phyloP scores from a whole-genome alignment of 2,113 vertebrate genomes.

The Gavia stellata region DNA sequence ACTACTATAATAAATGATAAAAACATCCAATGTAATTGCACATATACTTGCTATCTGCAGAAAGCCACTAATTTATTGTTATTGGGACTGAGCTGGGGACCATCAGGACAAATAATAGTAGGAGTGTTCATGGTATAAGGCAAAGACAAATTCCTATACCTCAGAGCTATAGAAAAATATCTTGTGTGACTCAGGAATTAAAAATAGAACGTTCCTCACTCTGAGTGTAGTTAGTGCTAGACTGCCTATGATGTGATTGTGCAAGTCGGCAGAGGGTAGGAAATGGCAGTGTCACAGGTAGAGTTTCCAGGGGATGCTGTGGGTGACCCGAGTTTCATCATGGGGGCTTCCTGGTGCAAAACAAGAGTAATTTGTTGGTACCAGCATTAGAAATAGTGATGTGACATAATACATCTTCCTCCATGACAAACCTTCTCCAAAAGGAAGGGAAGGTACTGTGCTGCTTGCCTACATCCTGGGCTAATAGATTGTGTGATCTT shows the following conservation, averaged over 20 bases:
- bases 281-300: neutral
- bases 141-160: neutral
- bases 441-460: neutral
- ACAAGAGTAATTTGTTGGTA: neutral
- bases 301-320: neutral
- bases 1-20: neutral
- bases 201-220: neutral
- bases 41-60: neutral
- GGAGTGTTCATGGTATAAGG: neutral
- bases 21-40: neutral
- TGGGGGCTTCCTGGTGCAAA: neutral
- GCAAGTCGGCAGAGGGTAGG: neutral
- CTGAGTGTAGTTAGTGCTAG: neutral
- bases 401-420: neutral
- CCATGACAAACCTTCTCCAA: neutral
- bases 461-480: neutral
- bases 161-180: neutral
- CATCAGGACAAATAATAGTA: neutral
- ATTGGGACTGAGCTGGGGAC: neutral
- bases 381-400: neutral
- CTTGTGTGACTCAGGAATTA: neutral
- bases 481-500: neutral
- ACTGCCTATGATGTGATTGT: neutral
- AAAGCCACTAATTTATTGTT: neutral
- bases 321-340: neutral